Base-by-base conservation (phyloP, 30 jellyfish, hydroid and myxozoan species). In the Phacellophora camtschatica region DNA sequence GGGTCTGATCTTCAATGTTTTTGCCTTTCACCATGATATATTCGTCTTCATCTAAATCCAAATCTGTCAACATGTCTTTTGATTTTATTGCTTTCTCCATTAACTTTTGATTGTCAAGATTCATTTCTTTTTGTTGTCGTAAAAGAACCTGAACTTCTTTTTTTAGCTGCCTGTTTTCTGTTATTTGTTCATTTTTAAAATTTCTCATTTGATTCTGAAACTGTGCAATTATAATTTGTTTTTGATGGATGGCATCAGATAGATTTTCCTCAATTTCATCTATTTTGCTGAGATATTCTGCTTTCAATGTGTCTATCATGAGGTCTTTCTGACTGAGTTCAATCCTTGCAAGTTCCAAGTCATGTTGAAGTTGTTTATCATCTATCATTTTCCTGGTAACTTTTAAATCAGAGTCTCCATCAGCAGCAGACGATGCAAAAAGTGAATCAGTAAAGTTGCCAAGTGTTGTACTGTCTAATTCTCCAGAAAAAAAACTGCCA, bases 201-300 rank as follows among this genome's bases (percentile, higher is more conserved):
- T 43, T 28, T 13, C 92, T 76, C 12, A 83, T 22, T 66, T 77
- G 85, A 23, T 69, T 66, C 43, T 90, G 84, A 49, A 59, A 83
- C 82, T 76, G 85, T 4, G 88, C 97, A 8, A 64, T 19, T 0
- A 82, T 24, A 11, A 90, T 31, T 54, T 90, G 97, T 25, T 77
- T 90, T 33, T 78, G 89, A 62, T 90, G 96, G 29, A 82, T 30
- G 12, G 84, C 89, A 70, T 90, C 97, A 11, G 96, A 42, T 9
- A 83, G 81, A 49, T 69, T 77, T 42, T 90, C 97, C 66, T 90
- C 97, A 39, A 90, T 31, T 33, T 90, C 97, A 33, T 90, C 97
- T 15, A 90, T 50, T 50, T 84, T 50, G 62, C 84, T 76, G 37
- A 83, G 49, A 55, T 82, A 61, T 33, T 90, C 96, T 8, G 97